phyloP scores from a whole-genome alignment of 2,113 vertebrate genomes.

The Eurypyga helias region DNA sequence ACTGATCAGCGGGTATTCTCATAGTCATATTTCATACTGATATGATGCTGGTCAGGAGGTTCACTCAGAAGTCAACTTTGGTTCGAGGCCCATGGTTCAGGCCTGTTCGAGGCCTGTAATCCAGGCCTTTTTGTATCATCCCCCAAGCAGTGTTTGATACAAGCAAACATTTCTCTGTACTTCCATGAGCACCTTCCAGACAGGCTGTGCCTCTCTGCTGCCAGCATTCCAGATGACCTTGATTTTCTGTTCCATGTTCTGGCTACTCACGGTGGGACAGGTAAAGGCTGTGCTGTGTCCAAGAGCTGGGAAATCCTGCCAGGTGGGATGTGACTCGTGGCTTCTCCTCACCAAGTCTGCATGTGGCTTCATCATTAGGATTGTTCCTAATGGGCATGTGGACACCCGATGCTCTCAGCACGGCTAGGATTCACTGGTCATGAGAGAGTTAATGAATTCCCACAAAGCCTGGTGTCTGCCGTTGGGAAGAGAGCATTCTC shows the following conservation, averaged over 20 bases:
- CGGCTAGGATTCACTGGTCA: background rate
- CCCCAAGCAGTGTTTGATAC: background rate
- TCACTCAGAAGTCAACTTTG: no score
- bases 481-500: background rate
- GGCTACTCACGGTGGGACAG: accelerated
- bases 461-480: background rate
- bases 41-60: no score
- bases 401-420: accelerated
- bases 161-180: background rate
- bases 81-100: no score
- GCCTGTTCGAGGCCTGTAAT: no score
- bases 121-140: no score
- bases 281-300: background rate
- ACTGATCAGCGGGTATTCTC: no score
- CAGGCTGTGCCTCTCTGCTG: background rate
- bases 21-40: no score
- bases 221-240: background rate
- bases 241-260: background rate
- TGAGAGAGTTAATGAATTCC: background rate
- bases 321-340: background rate
- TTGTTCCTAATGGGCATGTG: accelerated
- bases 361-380: accelerated
- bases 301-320: background rate
- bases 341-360: background rate
- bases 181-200: background rate